phyloP scores from a whole-genome alignment of 1,140 invertebrate species.

The Pseudomyrmex sp. region DNA sequence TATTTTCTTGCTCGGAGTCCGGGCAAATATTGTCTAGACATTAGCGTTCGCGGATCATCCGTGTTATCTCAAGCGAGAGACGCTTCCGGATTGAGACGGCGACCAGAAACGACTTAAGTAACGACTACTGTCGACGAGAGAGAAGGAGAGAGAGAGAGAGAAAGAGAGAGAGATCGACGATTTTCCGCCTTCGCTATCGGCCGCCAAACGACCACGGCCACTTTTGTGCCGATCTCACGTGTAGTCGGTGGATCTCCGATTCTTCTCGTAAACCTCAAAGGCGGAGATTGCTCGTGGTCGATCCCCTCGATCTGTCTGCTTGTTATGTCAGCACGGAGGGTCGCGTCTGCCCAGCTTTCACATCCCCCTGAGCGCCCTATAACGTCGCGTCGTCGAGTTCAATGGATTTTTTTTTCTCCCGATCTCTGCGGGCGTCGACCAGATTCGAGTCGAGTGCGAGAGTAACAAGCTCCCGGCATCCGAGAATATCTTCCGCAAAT shows the following conservation, averaged over 20 bases:
- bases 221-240: conserved; percentile 77
- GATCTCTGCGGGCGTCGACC: conserved; percentile 65
- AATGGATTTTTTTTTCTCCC: conserved; percentile 65
- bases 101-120: conserved; percentile 59
- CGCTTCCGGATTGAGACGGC: conserved; percentile 55
- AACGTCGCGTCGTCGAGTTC: conserved; percentile 39
- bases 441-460: conserved; percentile 72
- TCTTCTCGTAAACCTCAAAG: conserved; percentile 69
- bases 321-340: conserved; percentile 77
- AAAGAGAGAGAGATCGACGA: conserved; percentile 19
- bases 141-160: conserved; percentile 37
- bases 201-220: conserved; percentile 79
- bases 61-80: conserved; percentile 71
- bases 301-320: conserved; percentile 50
- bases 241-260: conserved; percentile 68
- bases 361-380: conserved; percentile 1
- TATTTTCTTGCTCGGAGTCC: conserved; percentile 78
- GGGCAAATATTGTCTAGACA: conserved; percentile 80
- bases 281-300: conserved; percentile 64
- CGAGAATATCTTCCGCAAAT: conserved; percentile 71
- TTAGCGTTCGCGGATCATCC: conserved; percentile 58
- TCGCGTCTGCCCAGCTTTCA: conserved; percentile 4
- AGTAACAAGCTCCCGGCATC: conserved; percentile 78
- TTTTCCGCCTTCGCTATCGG: conserved; percentile 73
- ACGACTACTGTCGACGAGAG: conserved; percentile 34